Evolutionary conservation across 2,888 invertebrate species (phyloP).

Genomic region (Apantesis nais): DNA sequence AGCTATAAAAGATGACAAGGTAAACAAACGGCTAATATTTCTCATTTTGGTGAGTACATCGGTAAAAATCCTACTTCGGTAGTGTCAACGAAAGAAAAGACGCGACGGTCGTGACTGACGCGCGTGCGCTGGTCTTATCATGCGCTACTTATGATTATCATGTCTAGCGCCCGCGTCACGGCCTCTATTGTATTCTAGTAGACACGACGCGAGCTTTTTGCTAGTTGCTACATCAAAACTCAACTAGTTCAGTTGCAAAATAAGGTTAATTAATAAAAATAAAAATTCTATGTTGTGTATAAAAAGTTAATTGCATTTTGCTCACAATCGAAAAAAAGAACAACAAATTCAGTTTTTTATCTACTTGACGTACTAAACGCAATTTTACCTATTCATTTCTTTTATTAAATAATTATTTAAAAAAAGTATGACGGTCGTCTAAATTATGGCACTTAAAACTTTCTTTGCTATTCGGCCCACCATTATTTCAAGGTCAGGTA

Average conservation of each 20-base stretch:
- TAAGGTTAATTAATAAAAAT: conserved; percentile 59
- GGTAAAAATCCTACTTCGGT: conserved; percentile 46
- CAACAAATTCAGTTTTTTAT: conserved; percentile 18
- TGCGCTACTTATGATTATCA: conserved; percentile 80
- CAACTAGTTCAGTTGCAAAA: conserved; percentile 47
- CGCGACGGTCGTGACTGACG: conserved; percentile 71
- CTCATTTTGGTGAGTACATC: conserved; percentile 58
- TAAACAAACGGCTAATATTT: conserved; percentile 67
- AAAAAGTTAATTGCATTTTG: conserved; percentile 45
- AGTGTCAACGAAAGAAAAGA: conserved; percentile 67
- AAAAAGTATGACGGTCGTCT: background rate
- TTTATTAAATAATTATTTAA: conserved; percentile 22
- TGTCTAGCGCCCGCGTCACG: conserved; percentile 73
- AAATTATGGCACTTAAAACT: background rate
- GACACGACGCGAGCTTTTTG: conserved; percentile 50
- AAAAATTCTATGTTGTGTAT: conserved; percentile 31
- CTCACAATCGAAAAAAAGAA: conserved; percentile 36
- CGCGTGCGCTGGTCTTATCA: conserved; percentile 77
- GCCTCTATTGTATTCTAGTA: conserved; percentile 50
- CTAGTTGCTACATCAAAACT: conserved; percentile 53
- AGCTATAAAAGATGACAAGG: conserved; percentile 67
- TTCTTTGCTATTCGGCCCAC: background rate
- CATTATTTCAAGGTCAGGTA: background rate
- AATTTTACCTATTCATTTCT: conserved; percentile 21
- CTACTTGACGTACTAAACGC: conserved; percentile 24